A percentile compares a stretch with the other conserved stretches of the same genome.
These are phyloP conservation scores for Sparus aurata DNA, from an alignment of 2,797 vertebrate species.

Conservation along the genomic window DNA sequence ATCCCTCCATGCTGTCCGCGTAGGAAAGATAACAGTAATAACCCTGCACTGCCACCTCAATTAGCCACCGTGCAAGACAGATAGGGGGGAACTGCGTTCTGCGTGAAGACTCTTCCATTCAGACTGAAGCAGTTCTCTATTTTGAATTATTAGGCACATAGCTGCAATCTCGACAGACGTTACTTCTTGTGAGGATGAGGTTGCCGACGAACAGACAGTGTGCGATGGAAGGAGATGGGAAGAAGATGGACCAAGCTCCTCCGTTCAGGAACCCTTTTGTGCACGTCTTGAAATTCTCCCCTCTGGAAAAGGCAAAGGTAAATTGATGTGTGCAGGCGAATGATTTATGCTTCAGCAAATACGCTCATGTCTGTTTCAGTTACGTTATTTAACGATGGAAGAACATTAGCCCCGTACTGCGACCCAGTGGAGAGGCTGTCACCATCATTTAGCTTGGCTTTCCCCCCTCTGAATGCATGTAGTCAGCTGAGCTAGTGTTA, in stretches of 20 bases:
- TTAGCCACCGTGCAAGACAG: constrained; percentile 67
- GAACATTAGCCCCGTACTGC: neutral
- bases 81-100: constrained; percentile 54
- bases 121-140: constrained; percentile 3
- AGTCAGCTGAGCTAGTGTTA: constrained; percentile 65
- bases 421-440: constrained; percentile 37
- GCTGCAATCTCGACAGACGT: constrained; percentile 21
- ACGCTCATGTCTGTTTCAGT: neutral
- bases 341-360: too few species aligned
- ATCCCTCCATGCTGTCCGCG: constrained; percentile 74
- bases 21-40: constrained; percentile 76
- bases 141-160: constrained; percentile 8
- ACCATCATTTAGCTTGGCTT: constrained; percentile 36
- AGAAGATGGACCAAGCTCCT: constrained; percentile 88
- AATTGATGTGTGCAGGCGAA: neutral
- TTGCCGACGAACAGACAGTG: constrained; percentile 83
- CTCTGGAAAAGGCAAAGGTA: constrained; percentile 94
- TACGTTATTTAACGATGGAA: neutral
- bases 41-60: constrained; percentile 69
- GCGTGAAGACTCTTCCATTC: constrained; percentile 33
- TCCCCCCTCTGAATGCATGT: constrained; percentile 24
- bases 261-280: constrained; percentile 95
- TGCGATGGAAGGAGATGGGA: constrained; percentile 82
- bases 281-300: constrained; percentile 91
- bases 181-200: constrained; percentile 84